Percentiles rank a stretch among this genome's conserved stretches.
Conservation (phyloP, 1,140 invertebrate species). For the Drosophila lowei region DNA sequence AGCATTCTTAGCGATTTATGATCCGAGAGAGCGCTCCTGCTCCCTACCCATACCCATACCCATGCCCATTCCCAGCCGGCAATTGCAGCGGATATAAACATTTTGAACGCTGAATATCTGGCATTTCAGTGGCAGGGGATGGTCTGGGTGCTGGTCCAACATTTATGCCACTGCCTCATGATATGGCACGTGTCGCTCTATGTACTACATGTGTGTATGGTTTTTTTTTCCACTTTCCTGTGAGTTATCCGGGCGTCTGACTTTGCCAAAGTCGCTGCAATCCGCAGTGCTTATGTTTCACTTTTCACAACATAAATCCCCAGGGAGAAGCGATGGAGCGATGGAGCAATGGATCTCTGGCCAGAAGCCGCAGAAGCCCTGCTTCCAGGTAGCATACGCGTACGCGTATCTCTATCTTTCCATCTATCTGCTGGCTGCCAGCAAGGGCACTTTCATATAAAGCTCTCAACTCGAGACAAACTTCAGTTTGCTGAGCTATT, state of each 20-base stretch:
- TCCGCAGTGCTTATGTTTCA: constrained; percentile 75
- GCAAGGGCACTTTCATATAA: constrained; percentile 1
- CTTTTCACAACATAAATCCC: constrained; percentile 80
- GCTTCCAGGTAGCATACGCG: background rate
- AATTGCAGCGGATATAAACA: constrained; percentile 80
- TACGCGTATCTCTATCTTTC: background rate
- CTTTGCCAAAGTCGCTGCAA: constrained; percentile 65
- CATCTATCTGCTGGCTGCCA: constrained; percentile 3
- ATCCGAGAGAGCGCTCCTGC: too few species aligned
- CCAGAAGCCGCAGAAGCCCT: constrained; percentile 43
- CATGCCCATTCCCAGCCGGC: constrained; percentile 47
- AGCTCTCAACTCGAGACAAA: constrained; percentile 56
- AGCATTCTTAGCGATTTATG: constrained; percentile 30
- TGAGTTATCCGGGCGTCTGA: constrained; percentile 43
- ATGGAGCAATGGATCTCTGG: background rate
- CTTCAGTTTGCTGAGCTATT: constrained; percentile 69
- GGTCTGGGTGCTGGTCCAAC: constrained; percentile 13
- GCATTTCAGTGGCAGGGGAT: constrained; percentile 22
- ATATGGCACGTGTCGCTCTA: constrained; percentile 73
- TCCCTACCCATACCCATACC: too few species aligned
- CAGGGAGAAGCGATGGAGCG: constrained; percentile 33
- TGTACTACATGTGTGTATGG: constrained; percentile 14
- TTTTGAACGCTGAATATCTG: constrained; percentile 68
- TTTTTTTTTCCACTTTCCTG: constrained; percentile 8
- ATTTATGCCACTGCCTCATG: constrained; percentile 66